Evolutionary conservation across 2,888 invertebrate species (phyloP), one percentile per base, ranked within the genome.

Genomic region (Hyposoter didymator): DNA sequence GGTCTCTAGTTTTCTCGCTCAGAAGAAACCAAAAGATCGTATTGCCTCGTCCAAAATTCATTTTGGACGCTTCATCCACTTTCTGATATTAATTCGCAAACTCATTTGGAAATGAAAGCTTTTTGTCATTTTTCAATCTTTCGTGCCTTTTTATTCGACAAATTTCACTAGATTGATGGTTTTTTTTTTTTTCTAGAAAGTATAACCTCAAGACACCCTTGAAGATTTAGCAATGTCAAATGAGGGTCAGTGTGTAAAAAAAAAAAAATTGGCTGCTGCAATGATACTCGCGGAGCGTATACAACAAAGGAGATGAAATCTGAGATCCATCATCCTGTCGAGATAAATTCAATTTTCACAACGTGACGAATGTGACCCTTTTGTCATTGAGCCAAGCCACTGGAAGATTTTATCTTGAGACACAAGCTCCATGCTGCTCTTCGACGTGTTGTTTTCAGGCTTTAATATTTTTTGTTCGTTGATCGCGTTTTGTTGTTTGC

Each of bases 311-410:
- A 49, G 73, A 78, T 62, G 47, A 69, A 49, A 62, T 32, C 75
- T 35, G 39, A 78, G 62, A 84, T 83, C 84, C 76, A 70, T 84
- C 83, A 85, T 78, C 49, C 80, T 73, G 72, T 85, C 83, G 73
- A 45, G 80, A 66, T 62, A 76, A 80, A 85, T 85, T 85, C 80
- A 80, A 82, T 83, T 80, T 83, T 62, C 79, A 72, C 73, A 45
- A 83, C 73, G 82, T 85, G 78, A 82, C 83, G 76, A 85, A 84
- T 85, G 80, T 85, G 39, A 70, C 59, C 70, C 78, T 72, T 45
- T 74, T 67, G 70, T 72, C 62, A 84, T 59, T 62, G 79, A 70
- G 49, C 72, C 32, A 80, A 43, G 64, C 39, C 39, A 69, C 62
- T 39, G 45, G 12, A 62, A 45, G 74, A 72, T 76, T 69, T 66